Evolutionary conservation across 1,140 invertebrate genomes (phyloP).

Genomic region (Limonius californicus): DNA sequence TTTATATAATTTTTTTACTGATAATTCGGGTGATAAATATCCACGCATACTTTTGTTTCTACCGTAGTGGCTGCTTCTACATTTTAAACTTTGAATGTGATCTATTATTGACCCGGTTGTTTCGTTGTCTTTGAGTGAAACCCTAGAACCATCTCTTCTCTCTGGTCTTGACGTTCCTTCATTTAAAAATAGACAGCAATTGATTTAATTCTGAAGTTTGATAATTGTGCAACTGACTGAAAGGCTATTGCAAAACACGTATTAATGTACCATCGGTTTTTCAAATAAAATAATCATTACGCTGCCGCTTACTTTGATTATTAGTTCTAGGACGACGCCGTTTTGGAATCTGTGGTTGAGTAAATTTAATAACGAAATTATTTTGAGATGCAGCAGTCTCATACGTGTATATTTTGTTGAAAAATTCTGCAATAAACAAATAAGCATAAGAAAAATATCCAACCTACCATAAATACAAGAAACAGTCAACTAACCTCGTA

Average conservation of each 20-base stretch:
- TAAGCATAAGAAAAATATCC: too few relatives aligned
- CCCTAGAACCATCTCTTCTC: background rate
- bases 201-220: background rate
- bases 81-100: background rate
- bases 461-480: too few relatives aligned
- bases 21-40: background rate
- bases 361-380: background rate
- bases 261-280: background rate
- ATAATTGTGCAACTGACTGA: background rate
- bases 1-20: background rate
- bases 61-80: background rate
- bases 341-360: background rate
- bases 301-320: background rate
- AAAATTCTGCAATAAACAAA: background rate
- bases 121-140: background rate
- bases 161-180: background rate
- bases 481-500: too few relatives aligned
- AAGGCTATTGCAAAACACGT: background rate
- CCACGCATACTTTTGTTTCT: background rate
- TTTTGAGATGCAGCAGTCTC: background rate
- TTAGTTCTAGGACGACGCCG: background rate
- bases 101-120: background rate
- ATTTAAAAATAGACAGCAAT: background rate
- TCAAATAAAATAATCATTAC: background rate
- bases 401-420: background rate